These are phyloP conservation scores for Diadumene lineata DNA, from an alignment of 92 coral and sea anemone genomes.

Conservation along the genomic window DNA sequence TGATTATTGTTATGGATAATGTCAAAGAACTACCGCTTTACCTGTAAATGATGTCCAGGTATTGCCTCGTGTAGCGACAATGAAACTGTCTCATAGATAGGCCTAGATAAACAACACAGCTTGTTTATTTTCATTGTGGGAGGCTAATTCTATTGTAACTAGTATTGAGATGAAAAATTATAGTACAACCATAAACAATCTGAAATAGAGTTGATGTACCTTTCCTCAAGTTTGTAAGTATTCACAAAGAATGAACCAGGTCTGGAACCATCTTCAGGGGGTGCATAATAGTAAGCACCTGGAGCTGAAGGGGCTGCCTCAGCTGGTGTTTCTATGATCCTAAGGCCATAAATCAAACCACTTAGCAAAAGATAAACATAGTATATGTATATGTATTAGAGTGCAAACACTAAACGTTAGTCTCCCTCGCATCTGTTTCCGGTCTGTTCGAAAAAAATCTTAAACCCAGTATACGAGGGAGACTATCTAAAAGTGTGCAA, in stretches of 20 bases:
- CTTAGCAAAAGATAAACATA: no score
- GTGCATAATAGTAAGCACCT: constrained; percentile 78
- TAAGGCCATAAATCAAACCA: constrained; percentile 19
- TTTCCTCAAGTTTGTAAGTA: constrained; percentile 73
- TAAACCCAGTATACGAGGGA: no score
- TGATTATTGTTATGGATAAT: background rate
- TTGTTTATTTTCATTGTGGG: no score
- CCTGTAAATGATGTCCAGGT: constrained; percentile 98
- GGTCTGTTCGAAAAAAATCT: no score
- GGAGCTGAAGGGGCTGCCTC: constrained; percentile 85
- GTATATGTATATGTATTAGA: no score
- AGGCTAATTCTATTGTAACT: no score
- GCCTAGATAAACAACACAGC: constrained; percentile 51
- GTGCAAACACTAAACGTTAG: no score
- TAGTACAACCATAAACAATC: background rate
- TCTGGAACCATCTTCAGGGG: constrained; percentile 86
- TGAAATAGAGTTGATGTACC: constrained; percentile 34
- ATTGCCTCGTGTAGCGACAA: constrained; percentile 91
- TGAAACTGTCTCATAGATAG: constrained; percentile 72
- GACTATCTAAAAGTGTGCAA: no score
- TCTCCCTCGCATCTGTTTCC: no score
- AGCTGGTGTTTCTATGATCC: constrained; percentile 79
- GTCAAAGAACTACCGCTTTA: constrained; percentile 10
- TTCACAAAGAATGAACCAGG: constrained; percentile 88
- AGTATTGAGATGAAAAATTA: background rate